phyloP scores from a whole-genome alignment of 1,140 invertebrate species.

The Camponotus vicinus region DNA sequence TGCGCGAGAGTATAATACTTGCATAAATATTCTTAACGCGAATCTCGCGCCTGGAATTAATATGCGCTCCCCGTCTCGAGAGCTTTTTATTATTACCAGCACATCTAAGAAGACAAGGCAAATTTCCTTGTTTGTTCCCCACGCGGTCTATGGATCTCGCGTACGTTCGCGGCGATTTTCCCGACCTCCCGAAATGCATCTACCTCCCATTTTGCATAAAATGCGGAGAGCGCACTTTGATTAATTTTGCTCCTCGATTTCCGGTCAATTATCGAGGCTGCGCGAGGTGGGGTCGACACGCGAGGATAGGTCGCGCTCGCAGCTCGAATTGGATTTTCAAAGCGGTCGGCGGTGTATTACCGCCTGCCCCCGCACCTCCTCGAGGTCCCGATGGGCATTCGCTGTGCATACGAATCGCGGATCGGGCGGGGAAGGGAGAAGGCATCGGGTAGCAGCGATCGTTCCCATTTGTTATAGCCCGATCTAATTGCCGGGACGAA shows the following conservation, averaged over 20 bases:
- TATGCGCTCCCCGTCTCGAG: not conserved
- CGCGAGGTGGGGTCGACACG: conserved; percentile 45
- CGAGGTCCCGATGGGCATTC: conserved; percentile 46
- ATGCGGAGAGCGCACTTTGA: conserved; percentile 48
- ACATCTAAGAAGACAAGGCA: not conserved
- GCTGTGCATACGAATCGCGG: not conserved
- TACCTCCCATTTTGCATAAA: conserved; percentile 13
- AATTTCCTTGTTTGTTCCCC: not conserved
- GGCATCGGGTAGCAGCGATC: conserved; percentile 48
- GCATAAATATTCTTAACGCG: conserved; percentile 25
- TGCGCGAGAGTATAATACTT: conserved; percentile 7
- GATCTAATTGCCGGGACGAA: conserved; percentile 81
- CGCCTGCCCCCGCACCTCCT: conserved; percentile 36
- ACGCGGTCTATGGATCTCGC: not conserved
- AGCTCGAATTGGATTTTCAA: conserved; percentile 72
- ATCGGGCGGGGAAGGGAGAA: not conserved
- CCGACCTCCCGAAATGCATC: not conserved
- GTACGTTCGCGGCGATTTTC: not conserved
- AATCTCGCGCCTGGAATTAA: conserved; percentile 12
- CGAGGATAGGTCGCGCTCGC: conserved; percentile 49
- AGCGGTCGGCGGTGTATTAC: conserved; percentile 45
- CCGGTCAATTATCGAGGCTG: conserved; percentile 71
- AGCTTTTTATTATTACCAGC: conserved; percentile 27
- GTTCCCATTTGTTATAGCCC: conserved; percentile 75
- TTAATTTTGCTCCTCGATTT: conserved; percentile 75